Evolutionary conservation across 2,888 invertebrate species (phyloP).

Genomic region (Parnassius mnemosyne): DNA sequence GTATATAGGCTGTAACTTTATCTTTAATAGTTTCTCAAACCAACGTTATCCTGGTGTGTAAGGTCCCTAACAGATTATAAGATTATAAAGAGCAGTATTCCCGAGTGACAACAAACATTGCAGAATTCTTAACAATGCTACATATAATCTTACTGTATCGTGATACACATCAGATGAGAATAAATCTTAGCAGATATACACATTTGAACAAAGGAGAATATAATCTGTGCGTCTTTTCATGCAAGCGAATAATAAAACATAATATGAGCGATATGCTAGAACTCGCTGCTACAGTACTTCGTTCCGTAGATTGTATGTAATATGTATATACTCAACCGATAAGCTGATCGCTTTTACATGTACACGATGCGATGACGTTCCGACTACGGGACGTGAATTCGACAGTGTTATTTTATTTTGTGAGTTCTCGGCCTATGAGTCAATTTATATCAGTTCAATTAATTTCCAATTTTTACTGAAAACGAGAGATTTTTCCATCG

Average conservation of each 20-base stretch:
- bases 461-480: too few species aligned
- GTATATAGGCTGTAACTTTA: too few species aligned
- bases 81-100: background rate
- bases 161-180: slow-evolving; percentile 1
- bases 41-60: too few species aligned
- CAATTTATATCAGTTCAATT: too few species aligned
- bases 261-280: slow-evolving; percentile 5
- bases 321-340: slow-evolving; percentile 27
- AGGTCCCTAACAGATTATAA: too few species aligned
- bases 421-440: too few species aligned
- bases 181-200: background rate
- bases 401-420: too few species aligned
- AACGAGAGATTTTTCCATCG: too few species aligned
- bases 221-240: slow-evolving; percentile 7
- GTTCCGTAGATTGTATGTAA: slow-evolving; percentile 16
- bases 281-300: slow-evolving; percentile 5
- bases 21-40: too few species aligned
- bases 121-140: background rate
- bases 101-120: background rate
- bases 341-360: slow-evolving; percentile 24
- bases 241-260: slow-evolving; percentile 24
- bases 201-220: slow-evolving; percentile 4
- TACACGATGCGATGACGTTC: slow-evolving; percentile 23
- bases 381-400: background rate
- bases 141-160: background rate